Conservation (phyloP, 2,888 invertebrate genomes). For the Melipona bicolor region DNA sequence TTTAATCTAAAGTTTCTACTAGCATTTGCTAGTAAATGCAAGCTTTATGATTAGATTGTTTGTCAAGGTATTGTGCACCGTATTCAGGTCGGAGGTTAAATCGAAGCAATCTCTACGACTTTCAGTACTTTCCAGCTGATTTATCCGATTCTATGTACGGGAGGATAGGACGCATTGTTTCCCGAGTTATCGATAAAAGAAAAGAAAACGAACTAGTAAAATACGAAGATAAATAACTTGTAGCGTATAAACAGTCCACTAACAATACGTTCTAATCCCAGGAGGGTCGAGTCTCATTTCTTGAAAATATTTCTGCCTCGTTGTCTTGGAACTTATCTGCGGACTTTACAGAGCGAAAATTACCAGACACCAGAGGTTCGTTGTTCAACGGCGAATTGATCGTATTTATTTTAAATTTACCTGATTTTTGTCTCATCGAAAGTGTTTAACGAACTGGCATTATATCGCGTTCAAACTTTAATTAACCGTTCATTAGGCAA, state of each 20-base stretch:
- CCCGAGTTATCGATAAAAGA: slow-evolving; percentile 23
- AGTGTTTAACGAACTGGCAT: background rate
- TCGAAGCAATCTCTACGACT: slow-evolving; percentile 2
- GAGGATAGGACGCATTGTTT: slow-evolving; percentile 7
- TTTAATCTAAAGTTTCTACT: background rate
- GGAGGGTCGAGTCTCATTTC: slow-evolving; percentile 19
- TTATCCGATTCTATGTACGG: background rate
- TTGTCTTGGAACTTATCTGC: slow-evolving; percentile 11
- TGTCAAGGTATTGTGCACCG: background rate
- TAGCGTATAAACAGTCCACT: slow-evolving; percentile 34
- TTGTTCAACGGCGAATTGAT: background rate
- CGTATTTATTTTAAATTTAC: background rate
- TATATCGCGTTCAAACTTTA: slow-evolving; percentile 1
- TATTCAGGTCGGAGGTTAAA: slow-evolving; percentile 2
- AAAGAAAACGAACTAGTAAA: background rate
- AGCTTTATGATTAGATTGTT: background rate
- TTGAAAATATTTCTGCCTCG: background rate
- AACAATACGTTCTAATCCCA: slow-evolving; percentile 24
- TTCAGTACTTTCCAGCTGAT: slow-evolving; percentile 4
- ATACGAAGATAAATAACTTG: slow-evolving; percentile 39
- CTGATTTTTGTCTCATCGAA: background rate
- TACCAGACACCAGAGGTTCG: no score
- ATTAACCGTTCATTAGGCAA: background rate
- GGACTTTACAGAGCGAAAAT: background rate
- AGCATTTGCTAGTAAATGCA: background rate